Conservation (phyloP, 92 coral and sea anemone genomes). For the Zoanthus sansibaricus region DNA sequence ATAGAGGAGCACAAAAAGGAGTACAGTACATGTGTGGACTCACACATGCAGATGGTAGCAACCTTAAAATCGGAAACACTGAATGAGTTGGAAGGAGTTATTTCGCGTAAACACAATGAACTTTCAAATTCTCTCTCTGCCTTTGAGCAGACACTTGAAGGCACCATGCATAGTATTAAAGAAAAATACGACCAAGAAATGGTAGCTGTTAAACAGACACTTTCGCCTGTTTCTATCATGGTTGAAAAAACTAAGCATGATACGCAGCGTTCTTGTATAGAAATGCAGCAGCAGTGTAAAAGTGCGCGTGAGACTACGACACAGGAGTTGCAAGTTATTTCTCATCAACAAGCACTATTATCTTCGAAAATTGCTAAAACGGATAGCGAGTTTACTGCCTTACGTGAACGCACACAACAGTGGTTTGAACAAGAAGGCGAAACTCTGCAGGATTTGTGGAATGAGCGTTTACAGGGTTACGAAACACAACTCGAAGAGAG, state of each 20-base stretch:
- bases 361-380: background rate
- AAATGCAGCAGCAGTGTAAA: background rate
- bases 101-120: background rate
- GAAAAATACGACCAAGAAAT: background rate
- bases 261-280: background rate
- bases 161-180: background rate
- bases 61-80: background rate
- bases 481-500: background rate
- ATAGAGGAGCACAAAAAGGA: background rate
- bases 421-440: background rate
- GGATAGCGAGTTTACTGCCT: background rate
- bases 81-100: background rate
- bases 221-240: background rate
- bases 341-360: background rate
- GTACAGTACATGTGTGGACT: background rate
- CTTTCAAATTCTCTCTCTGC: background rate
- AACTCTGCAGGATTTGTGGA: background rate
- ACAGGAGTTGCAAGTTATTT: background rate
- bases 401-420: background rate
- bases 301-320: background rate
- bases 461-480: background rate
- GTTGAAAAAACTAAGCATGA: background rate
- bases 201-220: background rate
- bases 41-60: background rate
- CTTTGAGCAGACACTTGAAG: background rate